phyloP scores from a whole-genome alignment of 1,140 invertebrate species.

The Magallana angulata region DNA sequence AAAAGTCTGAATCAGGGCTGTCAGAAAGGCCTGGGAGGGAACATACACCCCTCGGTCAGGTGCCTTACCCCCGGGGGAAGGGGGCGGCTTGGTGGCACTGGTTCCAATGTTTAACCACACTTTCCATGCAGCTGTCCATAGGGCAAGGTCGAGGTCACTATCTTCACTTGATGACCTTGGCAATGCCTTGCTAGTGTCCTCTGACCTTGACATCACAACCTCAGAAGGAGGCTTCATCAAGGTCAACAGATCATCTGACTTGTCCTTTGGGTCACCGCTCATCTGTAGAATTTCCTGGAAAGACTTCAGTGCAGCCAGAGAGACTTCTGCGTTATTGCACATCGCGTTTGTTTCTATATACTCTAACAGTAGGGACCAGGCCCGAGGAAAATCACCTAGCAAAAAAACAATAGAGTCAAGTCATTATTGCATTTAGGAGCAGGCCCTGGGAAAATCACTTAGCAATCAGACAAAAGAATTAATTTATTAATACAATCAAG shows the following conservation, averaged over 20 bases:
- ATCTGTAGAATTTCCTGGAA: constrained; percentile 91
- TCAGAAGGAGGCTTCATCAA: constrained; percentile 66
- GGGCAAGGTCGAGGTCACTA: constrained; percentile 74
- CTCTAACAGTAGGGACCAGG: constrained; percentile 94
- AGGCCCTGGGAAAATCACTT: too few species aligned
- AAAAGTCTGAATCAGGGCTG: constrained; percentile 95
- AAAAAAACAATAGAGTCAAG: background rate
- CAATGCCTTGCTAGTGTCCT: constrained; percentile 52
- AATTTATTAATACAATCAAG: too few species aligned
- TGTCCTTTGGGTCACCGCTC: constrained; percentile 62
- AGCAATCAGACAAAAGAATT: too few species aligned
- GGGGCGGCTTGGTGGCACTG: constrained; percentile 86
- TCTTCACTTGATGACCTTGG: constrained; percentile 57
- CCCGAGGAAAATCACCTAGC: constrained; percentile 89
- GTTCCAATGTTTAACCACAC: constrained; percentile 92
- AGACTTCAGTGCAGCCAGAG: constrained; percentile 94
- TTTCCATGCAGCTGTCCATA: constrained; percentile 90
- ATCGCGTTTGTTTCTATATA: constrained; percentile 95
- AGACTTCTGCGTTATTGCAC: constrained; percentile 96
- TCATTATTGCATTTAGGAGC: too few species aligned
- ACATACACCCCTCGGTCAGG: constrained; percentile 85
- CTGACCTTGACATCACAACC: constrained; percentile 71
- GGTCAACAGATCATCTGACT: constrained; percentile 50
- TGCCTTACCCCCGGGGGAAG: constrained; percentile 59
- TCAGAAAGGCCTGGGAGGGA: constrained; percentile 94